phyloP scores from a whole-genome alignment of 2,888 invertebrate genomes.

The Lagria hirta region DNA sequence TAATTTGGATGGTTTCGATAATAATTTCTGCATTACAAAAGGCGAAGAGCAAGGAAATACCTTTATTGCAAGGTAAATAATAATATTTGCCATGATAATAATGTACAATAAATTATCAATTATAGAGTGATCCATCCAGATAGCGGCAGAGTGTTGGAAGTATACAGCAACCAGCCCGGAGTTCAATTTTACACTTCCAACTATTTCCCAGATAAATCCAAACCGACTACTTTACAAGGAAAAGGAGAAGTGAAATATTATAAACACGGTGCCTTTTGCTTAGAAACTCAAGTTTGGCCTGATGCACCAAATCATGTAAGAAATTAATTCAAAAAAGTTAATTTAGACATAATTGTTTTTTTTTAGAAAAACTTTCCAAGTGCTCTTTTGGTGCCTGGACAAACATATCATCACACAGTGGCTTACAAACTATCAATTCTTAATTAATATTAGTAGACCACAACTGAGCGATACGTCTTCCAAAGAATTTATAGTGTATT shows the following conservation, averaged over 20 bases:
- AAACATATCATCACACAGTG: conserved; percentile 66
- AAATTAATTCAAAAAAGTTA: neutral
- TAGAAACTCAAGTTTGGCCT: conserved; percentile 92
- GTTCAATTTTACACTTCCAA: conserved; percentile 89
- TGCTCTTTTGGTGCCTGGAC: conserved; percentile 70
- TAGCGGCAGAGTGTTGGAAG: conserved; percentile 74
- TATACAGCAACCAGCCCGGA: conserved; percentile 85
- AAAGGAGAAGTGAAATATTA: conserved; percentile 41
- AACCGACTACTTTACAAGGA: conserved; percentile 34
- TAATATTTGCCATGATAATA: neutral
- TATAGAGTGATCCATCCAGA: conserved; percentile 65
- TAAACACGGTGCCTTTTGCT: conserved; percentile 70
- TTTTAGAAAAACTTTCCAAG: conserved; percentile 75
- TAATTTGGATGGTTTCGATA: conserved; percentile 71
- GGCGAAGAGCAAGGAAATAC: conserved; percentile 59
- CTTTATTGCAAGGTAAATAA: conserved; percentile 63
- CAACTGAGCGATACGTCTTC: conserved; percentile 1
- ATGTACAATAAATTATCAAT: conserved; percentile 1
- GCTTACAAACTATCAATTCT: conserved; percentile 45
- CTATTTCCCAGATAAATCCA: conserved; percentile 58
- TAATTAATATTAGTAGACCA: neutral
- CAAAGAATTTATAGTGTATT: conserved; percentile 5
- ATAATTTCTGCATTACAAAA: conserved; percentile 76
- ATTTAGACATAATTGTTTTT: conserved; percentile 28
- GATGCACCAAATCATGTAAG: conserved; percentile 84